Base-by-base conservation (phyloP, 2,888 invertebrate genomes). In the Heliconius aoede region DNA sequence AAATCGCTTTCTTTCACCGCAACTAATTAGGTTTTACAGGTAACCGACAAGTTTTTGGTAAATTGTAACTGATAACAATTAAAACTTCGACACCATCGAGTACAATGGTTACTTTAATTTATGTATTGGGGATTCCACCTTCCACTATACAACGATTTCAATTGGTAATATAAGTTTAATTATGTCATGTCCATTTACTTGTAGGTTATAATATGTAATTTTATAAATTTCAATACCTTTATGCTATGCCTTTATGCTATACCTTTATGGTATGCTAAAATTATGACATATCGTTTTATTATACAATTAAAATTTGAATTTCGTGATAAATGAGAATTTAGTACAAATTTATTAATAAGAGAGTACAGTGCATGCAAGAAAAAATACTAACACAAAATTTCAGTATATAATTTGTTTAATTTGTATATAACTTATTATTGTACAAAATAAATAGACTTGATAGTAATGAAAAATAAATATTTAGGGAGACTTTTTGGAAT, bases 1-100 rank as follows among this genome's bases (percentile, higher is more conserved):
- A 88, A 91, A 91, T 86, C 83, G 86, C 85, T 88, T 86, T 88
- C 87, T 86, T 88, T 86, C 79, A 81, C 81, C 83, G 85, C 78
- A 74, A 81, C 84, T 88, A 87, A 90, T 88, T 88, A 84, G 85
- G 83, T 82, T 82, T 84, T 84, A 80, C 81, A 80, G 76, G 82
- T 84, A 85, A 85, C 84, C 77, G 74, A 77, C 81, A 83, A 84
- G 86, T 65, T 81, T 83, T 81, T 36, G 74, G 58, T 73, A 55
- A 74, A 72, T 60, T 60, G 68, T 71, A 71, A 60, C 68, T 61
- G 74, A 46, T 46, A 46, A 74, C 60, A 67, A 69, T 69, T 74
- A 46, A 40, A 61, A 40, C 46, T 26, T 72, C 36, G 32, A 72
- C 72, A 60, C 60, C 26, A 26, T 72, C 13, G 11, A 32, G 60